These are phyloP conservation scores for Belonocnema kinseyi DNA, from an alignment of 1,140 invertebrate genomes.

Conservation along the genomic window DNA sequence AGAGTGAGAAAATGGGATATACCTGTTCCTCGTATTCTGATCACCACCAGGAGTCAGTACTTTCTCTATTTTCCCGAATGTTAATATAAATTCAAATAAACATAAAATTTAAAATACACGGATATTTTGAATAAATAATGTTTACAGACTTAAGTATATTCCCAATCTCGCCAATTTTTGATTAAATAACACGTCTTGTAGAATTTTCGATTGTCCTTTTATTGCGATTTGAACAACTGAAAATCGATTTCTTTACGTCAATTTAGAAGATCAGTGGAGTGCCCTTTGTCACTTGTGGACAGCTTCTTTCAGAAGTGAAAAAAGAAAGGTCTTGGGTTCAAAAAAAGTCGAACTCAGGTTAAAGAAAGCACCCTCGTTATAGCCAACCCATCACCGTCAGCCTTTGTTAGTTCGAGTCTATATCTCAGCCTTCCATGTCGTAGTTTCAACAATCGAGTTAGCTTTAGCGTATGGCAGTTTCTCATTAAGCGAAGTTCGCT, in stretches of 20 bases:
- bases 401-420: constrained; percentile 26
- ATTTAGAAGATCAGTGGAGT: neutral
- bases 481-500: constrained; percentile 12
- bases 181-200: neutral
- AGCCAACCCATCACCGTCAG: neutral
- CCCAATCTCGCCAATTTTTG: neutral
- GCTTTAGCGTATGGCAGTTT: constrained; percentile 23
- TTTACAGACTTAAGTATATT: neutral
- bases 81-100: neutral
- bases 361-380: constrained; percentile 12
- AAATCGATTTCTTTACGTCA: too few species aligned
- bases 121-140: neutral
- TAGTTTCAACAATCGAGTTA: constrained; percentile 26
- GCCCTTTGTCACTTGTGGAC: neutral
- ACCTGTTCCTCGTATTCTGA: neutral
- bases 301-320: too few species aligned
- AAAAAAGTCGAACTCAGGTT: constrained; percentile 9
- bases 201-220: too few species aligned
- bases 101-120: neutral
- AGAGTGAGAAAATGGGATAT: neutral
- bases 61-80: neutral
- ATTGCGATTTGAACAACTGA: too few species aligned
- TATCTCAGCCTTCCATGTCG: constrained; percentile 18
- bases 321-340: neutral
- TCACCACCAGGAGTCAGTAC: neutral